Percentiles rank a stretch among this genome's conserved stretches.
phyloP scores from a whole-genome alignment of 1,140 invertebrate species.

The Conopomorpha cramerella region DNA sequence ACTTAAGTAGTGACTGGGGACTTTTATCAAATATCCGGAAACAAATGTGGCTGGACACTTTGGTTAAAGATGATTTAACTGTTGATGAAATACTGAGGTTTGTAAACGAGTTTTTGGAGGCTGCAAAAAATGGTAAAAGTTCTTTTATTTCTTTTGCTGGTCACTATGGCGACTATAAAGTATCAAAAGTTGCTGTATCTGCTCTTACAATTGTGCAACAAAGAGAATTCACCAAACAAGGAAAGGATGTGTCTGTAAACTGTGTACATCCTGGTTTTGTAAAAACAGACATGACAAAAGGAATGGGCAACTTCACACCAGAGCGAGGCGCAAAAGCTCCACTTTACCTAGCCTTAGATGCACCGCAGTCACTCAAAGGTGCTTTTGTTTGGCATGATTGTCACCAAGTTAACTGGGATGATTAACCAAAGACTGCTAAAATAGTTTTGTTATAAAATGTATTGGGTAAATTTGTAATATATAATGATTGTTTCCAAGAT shows the following conservation, averaged over 20 bases:
- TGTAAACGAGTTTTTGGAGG: constrained; percentile 65
- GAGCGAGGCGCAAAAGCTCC: constrained; percentile 65
- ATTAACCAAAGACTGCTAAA: no score
- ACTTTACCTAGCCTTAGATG: constrained; percentile 51
- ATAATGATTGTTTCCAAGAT: no score
- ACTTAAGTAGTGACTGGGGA: constrained; percentile 74
- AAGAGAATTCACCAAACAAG: constrained; percentile 58
- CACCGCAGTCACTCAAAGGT: constrained; percentile 46
- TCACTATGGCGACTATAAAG: constrained; percentile 67
- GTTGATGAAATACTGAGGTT: constrained; percentile 65
- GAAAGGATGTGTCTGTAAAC: constrained; percentile 70
- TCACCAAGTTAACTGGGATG: constrained; percentile 57
- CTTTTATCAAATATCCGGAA: constrained; percentile 65
- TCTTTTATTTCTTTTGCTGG: constrained; percentile 61
- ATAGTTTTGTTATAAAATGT: no score
- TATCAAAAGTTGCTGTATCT: constrained; percentile 75
- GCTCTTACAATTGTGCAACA: constrained; percentile 73
- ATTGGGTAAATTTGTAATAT: no score
- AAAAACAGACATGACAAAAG: constrained; percentile 75
- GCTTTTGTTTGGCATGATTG: constrained; percentile 58
- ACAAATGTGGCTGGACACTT: constrained; percentile 41
- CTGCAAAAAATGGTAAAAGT: constrained; percentile 52
- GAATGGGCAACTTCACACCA: constrained; percentile 70
- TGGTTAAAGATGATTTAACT: constrained; percentile 61
- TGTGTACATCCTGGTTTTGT: constrained; percentile 74